Base-by-base conservation (phyloP, 2,113 vertebrate species). In the Nothobranchius furzeri region DNA sequence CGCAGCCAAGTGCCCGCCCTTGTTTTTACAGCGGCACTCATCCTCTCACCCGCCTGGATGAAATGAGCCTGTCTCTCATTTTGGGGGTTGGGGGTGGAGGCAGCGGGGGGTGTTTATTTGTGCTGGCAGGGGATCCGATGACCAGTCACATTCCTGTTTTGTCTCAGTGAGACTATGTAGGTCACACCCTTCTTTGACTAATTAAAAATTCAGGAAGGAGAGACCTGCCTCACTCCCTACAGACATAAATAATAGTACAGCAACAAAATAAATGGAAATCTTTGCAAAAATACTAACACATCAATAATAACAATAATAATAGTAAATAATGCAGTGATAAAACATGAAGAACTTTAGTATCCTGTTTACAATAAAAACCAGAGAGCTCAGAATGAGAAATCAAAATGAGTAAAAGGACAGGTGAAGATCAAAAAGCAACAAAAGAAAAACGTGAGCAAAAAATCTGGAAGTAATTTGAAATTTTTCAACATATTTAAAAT, bases 141-240 rank as follows among this genome's bases (percentile, higher is more conserved):
- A 87, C 78, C 72, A 58, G 56, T 69, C 50, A 52, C 72, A 78
- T 63, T 84, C 60, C 65, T 50, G 45, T 60, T 72, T 72, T 63
- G 40, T 70, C 64, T 70, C 24, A 15, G 50, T 42, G 60, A 77
- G 24, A 81, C 62, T 59, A 87, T 88, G 75, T 88, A 84, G 83
- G 86, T 88, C 86, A 78, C 73, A 82, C 73, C 71, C 69, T 82
- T 69, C 74, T 85, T 74, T 68, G 71, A 76, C 70, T 48, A 67
- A 85, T 90, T 79, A 83, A 86, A 87, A 57, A 81, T 82, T 73
- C 80, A 87, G 68, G 43, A 86, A 81, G 76, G 72, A 78, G 65
- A 77, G 58, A 85, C 66, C 78, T 76, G 77, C 68, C 79, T 76
- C 62, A 49, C 40, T 76, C 59, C 69, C 36, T 6, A 0, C 15